Evolutionary conservation across 2,888 invertebrate genomes (phyloP), one percentile per base, ranked within the genome.

Genomic region (Caenorhabditis zanzibari): DNA sequence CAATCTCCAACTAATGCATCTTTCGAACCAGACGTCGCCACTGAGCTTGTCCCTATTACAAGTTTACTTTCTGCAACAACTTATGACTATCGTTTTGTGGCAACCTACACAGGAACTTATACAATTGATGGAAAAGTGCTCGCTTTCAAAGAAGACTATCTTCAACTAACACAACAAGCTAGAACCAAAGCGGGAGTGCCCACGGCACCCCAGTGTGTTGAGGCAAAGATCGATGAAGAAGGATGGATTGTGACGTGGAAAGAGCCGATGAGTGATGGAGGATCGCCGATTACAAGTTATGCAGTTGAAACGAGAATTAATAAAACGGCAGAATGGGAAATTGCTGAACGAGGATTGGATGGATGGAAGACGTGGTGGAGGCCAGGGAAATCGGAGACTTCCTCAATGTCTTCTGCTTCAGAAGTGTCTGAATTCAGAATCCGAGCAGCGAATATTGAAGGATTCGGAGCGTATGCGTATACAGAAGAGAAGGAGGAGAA

Each of bases 171-270:
- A 7, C 92, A 91, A 61, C 90, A 91, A 54, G 88, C 86, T 0
- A 84, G 90, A 41, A 92, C 92, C 1, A 92, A 91, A 84, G 91
- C 92, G 2, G 92, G 92, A 16, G 90, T 91, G 2, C 92, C 92
- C 2, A 89, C 90, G 4, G 86, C 89, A 9, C 92, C 92, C 0
- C 74, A 84, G 19, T 81, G 82, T 9, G 92, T 92, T 1, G 88
- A 84, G 54, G 68, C 89, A 5, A 71, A 68, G 38, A 84, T 82
- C 16, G 90, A 90, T 68, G 82, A 84, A 38, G 89, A 89, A 24
- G 91, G 90, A 14, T 91, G 89, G 89, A 86, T 89, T n/a, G 85
- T 92, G n/a, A 85, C 88, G 44, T 92, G 92, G 92, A 77, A 87
- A 28, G 83, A 86, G 47, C 92, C 92, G 10, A 81, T 81, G 38